A percentile compares a stretch with the other conserved stretches of the same genome.
Evolutionary conservation across 2,888 invertebrate species (phyloP).

Genomic region (Branchinecta sandiegonensis): DNA sequence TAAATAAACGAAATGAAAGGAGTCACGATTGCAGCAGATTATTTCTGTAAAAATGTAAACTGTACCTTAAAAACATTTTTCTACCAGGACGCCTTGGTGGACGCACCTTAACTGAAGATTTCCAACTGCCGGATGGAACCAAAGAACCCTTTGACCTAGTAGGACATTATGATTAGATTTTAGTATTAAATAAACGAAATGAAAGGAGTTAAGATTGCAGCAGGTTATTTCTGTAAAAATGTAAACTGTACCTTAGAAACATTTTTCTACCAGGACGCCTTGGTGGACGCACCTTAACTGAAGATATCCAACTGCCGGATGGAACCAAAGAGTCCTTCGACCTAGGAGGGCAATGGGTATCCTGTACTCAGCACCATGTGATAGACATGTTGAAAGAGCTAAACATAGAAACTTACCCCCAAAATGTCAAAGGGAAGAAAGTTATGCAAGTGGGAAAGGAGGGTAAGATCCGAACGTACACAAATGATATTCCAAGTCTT

Average conservation of each 20-base stretch:
- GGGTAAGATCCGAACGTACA: conserved; percentile 25
- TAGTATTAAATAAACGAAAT: too few relatives aligned
- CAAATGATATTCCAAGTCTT: conserved; percentile 26
- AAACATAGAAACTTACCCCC: conserved; percentile 32
- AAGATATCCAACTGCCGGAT: conserved; percentile 25
- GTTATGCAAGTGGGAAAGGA: conserved; percentile 29
- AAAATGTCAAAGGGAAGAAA: conserved; percentile 29
- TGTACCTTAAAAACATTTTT: not conserved
- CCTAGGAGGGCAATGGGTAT: conserved; percentile 36
- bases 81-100: conserved; percentile 35
- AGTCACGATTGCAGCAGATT: too few relatives aligned
- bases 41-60: not conserved
- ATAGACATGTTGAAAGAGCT: conserved; percentile 33
- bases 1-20: too few relatives aligned
- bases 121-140: conserved; percentile 29
- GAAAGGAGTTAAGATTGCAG: too few relatives aligned
- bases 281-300: conserved; percentile 36
- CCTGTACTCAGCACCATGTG: conserved; percentile 34
- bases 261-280: conserved; percentile 31
- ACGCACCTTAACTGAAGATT: conserved; percentile 32
- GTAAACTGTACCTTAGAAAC: not conserved
- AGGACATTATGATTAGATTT: conserved; percentile 34
- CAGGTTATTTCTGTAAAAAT: not conserved
- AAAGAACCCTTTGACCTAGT: conserved; percentile 33
- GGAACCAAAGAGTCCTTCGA: conserved; percentile 32